Base-by-base conservation (phyloP, 2,113 vertebrate species). In the Proterorhinus semilunaris region DNA sequence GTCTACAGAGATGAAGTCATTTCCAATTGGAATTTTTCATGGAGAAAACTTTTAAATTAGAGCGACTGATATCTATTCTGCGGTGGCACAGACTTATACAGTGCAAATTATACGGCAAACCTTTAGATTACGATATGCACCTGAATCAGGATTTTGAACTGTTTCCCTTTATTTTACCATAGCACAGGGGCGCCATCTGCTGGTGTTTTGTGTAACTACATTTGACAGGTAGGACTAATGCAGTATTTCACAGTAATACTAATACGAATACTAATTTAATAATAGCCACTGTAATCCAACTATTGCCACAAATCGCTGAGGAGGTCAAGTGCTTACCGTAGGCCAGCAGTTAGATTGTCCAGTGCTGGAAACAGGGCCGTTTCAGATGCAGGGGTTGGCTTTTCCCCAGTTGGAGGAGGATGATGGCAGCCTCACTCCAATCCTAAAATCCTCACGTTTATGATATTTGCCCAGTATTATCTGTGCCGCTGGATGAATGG, bases 401-500 rank as follows among this genome's bases (percentile, higher is more conserved):
- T 83, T 82, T 78, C 79, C 74, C 79, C 75, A 69, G 81, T 89
- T 90, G 87, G 80, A 88, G 82, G 76, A 82, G 86, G 82, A 80
- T 88, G 89, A 88, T 87, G 74, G 91, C 88, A 88, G 86, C 93
- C 89, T 92, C 90, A 93, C 93, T 89, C 90, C 91, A 88, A 86
- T 94, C 91, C 84, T 89, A 93, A 93, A 94, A 93, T 93, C 93
- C 92, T 94, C 93, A 93, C 91, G 91, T 91, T 93, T 91, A 92
- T 93, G 93, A 94, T 93, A 91, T 93, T 94, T 94, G 90, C 91
- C 91, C 90, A 91, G 91, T 85, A 91, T 91, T 94, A 94, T 94
- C 94, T 93, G 91, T 86, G 90, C 88, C 92, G 85, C 89, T 89
- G 92, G 93, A 93, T 94, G 94, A 95, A 95, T 94, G 94, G 94